Percentiles rank a stretch among this genome's conserved stretches.
Evolutionary conservation across 2,113 vertebrate genomes (phyloP).

Genomic region (Eleginops maclovinus): DNA sequence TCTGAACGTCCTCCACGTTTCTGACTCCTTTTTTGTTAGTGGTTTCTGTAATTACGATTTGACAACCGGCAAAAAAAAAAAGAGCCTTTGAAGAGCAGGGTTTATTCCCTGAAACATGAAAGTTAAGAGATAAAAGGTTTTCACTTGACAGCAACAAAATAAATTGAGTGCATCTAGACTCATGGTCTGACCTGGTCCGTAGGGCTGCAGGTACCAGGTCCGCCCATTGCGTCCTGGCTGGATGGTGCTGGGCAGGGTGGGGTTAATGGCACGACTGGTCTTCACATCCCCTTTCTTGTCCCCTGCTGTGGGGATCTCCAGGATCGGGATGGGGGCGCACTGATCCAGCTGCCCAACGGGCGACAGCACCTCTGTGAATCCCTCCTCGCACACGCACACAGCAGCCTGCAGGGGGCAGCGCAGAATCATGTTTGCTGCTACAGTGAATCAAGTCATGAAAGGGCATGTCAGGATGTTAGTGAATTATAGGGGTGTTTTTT

Average conservation of each 20-base stretch:
- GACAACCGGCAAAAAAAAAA: slow-evolving; percentile 16
- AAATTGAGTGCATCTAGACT: too few relatives aligned
- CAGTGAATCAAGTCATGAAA: background rate
- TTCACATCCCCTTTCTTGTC: slow-evolving; percentile 94
- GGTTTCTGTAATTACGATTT: slow-evolving; percentile 19
- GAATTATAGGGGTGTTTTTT: background rate
- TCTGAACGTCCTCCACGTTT: background rate
- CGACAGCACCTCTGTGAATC: slow-evolving; percentile 94
- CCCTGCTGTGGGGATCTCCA: slow-evolving; percentile 92
- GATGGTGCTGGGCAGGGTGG: slow-evolving; percentile 87
- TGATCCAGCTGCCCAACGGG: slow-evolving; percentile 90
- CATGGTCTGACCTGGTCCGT: slow-evolving; percentile 90
- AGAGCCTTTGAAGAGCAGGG: slow-evolving; percentile 17
- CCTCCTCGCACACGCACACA: slow-evolving; percentile 92
- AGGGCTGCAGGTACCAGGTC: slow-evolving; percentile 98
- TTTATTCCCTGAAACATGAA: slow-evolving; percentile 22
- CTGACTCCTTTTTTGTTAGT: background rate
- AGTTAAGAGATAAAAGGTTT: slow-evolving; percentile 45
- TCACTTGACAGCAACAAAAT: slow-evolving; percentile 44
- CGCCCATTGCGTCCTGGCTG: slow-evolving; percentile 88
- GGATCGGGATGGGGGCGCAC: slow-evolving; percentile 92
- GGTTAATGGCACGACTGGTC: slow-evolving; percentile 94
- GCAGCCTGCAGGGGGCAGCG: slow-evolving; percentile 86
- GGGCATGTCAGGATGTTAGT: background rate
- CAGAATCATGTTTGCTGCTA: slow-evolving; percentile 7